Evolutionary conservation across 1,140 invertebrate species (phyloP).

Genomic region (Drosophila grimshawi): DNA sequence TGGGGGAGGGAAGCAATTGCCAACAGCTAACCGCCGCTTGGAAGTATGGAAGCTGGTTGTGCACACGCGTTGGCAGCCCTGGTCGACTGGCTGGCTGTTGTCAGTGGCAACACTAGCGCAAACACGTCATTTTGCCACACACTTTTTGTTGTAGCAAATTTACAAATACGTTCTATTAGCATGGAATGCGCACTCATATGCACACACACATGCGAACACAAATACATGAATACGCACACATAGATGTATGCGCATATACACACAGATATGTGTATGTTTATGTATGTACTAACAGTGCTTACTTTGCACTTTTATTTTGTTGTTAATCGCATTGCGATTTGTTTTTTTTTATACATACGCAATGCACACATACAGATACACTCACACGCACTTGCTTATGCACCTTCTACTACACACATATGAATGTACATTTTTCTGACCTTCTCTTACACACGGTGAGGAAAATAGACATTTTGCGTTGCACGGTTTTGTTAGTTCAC

Average conservation of each 20-base stretch:
- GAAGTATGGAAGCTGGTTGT: conserved; percentile 6
- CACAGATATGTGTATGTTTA: conserved; percentile 17
- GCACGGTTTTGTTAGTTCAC: conserved; percentile 7
- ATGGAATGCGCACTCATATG: conserved; percentile 23
- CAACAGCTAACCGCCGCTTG: conserved; percentile 14
- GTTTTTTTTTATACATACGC: conserved; percentile 60
- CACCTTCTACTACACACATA: conserved; percentile 37
- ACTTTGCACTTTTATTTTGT: conserved; percentile 58
- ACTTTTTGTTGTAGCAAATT: conserved; percentile 55
- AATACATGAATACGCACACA: conserved; percentile 7
- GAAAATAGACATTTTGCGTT: conserved; percentile 34
- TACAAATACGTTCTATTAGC: conserved; percentile 50
- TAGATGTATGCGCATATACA: conserved; percentile 8
- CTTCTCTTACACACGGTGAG: conserved; percentile 61
- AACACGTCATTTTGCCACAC: conserved; percentile 58
- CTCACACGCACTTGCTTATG: conserved; percentile 32
- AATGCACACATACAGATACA: conserved; percentile 41
- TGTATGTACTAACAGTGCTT: conserved; percentile 30
- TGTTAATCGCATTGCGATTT: conserved; percentile 43
- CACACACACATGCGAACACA: conserved; percentile 7
- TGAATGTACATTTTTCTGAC: conserved; percentile 75
- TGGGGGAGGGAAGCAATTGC: background rate
- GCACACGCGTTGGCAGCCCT: conserved; percentile 46
- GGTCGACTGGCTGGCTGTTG: conserved; percentile 39
- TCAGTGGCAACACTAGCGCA: conserved; percentile 59